Percentiles rank a stretch among this genome's conserved stretches.
phyloP scores from a whole-genome alignment of 2,113 vertebrate genomes.

The Alouatta palliata region DNA sequence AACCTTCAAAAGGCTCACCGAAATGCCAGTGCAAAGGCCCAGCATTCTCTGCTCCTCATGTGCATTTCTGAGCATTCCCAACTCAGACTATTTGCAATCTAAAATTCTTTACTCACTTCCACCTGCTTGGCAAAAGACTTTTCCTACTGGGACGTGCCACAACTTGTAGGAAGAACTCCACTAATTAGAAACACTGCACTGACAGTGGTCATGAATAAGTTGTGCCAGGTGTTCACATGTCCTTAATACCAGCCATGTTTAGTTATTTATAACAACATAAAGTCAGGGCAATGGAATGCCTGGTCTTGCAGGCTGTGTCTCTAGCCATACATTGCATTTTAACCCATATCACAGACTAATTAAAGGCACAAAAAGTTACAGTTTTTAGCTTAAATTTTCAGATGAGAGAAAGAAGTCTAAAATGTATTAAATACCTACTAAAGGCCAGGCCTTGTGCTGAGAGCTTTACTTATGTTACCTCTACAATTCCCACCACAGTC shows the following conservation, averaged over 20 bases:
- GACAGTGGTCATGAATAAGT: not conserved
- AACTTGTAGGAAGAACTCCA: conserved; percentile 24
- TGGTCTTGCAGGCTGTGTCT: not conserved
- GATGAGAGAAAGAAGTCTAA: not conserved
- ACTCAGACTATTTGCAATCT: not conserved
- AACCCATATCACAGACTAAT: not conserved
- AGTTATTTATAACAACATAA: conserved; percentile 57
- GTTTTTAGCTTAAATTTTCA: not conserved
- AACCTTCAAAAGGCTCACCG: conserved; percentile 4
- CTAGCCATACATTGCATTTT: conserved; percentile 1
- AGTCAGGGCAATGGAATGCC: not conserved
- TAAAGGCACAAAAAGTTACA: not conserved
- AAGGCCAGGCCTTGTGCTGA: not conserved
- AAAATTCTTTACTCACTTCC: conserved; percentile 7
- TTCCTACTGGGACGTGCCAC: not conserved
- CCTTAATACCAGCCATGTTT: conserved; percentile 1
- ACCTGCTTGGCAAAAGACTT: not conserved
- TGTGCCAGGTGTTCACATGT: conserved; percentile 39
- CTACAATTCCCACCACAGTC: conserved; percentile 33
- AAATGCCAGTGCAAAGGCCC: not conserved
- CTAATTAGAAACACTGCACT: not conserved
- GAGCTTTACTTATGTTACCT: not conserved
- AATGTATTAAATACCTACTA: not conserved
- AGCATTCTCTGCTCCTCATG: not conserved
- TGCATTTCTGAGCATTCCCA: not conserved